Evolutionary conservation across 1,140 invertebrate genomes (phyloP), one percentile per base, ranked within the genome.

Genomic region (Aphaenogaster rudis): DNA sequence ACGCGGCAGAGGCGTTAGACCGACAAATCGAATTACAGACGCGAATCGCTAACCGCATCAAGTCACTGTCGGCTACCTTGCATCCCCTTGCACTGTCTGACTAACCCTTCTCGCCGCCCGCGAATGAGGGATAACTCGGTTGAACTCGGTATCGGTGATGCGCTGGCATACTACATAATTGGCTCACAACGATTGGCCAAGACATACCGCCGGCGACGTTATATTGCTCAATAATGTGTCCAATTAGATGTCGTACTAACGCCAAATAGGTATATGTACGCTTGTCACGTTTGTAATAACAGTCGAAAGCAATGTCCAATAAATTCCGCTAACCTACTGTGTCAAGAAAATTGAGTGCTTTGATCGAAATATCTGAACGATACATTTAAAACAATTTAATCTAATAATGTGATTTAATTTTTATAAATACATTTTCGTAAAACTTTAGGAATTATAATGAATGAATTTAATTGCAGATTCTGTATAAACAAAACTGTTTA

Each of bases 11-110:
- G 88, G 93, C 90, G 92, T 92, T 92, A 92, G 92, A 93, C 90
- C 92, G 90, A 91, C 90, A 93, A 94, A 94, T 93, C 92, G 91
- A 94, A 90, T 94, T 94, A 94, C 84, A 88, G 76, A 89, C 87
- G 88, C 92, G 92, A 93, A 91, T 92, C 92, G 91, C 92, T 94
- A 94, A 94, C 92, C 91, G 88, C 90, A 92, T 94, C 92, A 93
- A 94, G 93, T 94, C 93, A 92, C 92, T 93, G 93, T 93, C 92
- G 91, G 87, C 91, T 91, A 93, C 92, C 92, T 93, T 93, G 90
- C 79, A 85, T 54, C 80, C 88, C 90, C 81, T 89, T 91, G 82
- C 88, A 76, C 64, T 88, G 90, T 92, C 91, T 91, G 89, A 93
- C 92, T 92, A 92, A 90, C 90, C 88, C 87, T 86, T 87, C 82